Conservation (phyloP, 2,113 vertebrate genomes). For the Passer domesticus region DNA sequence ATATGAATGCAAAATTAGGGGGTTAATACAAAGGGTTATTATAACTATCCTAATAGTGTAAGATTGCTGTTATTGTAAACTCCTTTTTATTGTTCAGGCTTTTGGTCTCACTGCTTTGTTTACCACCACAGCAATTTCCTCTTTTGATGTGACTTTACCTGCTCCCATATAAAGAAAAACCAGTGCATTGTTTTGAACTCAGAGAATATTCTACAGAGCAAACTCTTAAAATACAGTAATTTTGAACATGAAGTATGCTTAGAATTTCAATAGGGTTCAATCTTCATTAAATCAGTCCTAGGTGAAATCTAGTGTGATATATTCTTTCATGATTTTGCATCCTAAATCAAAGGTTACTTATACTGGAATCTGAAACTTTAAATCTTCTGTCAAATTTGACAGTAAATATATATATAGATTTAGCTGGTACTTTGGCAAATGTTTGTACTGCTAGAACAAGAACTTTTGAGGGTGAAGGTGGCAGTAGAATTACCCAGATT, state of each 20-base stretch:
- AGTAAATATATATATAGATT: background rate
- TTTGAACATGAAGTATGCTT: background rate
- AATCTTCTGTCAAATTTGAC: background rate
- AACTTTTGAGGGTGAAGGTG: background rate
- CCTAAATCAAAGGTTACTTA: background rate
- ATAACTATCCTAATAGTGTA: background rate
- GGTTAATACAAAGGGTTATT: background rate
- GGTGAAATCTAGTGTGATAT: background rate
- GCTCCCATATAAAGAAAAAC: background rate
- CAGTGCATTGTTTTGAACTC: background rate
- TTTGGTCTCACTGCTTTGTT: background rate
- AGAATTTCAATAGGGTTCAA: background rate
- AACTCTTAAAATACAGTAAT: background rate
- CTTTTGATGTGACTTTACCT: background rate
- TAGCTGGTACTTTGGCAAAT: background rate
- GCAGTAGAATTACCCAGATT: background rate
- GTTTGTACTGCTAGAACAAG: background rate
- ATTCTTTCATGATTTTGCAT: background rate
- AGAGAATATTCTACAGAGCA: background rate
- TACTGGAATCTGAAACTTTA: background rate
- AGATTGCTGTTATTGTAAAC: background rate
- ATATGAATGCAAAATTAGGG: background rate
- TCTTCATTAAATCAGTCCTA: background rate
- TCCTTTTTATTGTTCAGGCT: background rate
- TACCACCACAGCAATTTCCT: background rate